These are phyloP conservation scores for Nannoperca obscura DNA, from an alignment of 2,797 vertebrate genomes.

Conservation along the genomic window DNA sequence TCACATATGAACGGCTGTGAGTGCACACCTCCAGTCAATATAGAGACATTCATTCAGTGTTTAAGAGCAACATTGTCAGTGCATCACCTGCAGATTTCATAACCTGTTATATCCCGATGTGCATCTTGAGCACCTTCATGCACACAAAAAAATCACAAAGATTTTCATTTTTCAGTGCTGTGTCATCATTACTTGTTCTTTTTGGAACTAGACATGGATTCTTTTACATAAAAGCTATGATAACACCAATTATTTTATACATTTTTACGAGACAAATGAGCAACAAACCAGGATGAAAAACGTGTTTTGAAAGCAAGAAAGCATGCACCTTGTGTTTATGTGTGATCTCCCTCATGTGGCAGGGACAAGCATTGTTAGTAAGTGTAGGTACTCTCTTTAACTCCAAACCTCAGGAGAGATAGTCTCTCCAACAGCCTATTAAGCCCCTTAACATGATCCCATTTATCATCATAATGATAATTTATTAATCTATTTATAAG, in stretches of 20 bases:
- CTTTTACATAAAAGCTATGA: not conserved
- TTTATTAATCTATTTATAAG: conserved; percentile 56
- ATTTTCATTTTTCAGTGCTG: not conserved
- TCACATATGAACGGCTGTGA: not conserved
- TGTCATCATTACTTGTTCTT: not conserved
- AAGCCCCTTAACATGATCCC: conserved; percentile 78
- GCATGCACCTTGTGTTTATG: not conserved
- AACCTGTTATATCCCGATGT: not conserved
- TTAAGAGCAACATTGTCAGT: not conserved
- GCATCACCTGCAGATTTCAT: not conserved
- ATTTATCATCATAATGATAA: conserved; percentile 24
- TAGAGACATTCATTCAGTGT: not conserved
- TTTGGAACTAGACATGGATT: not conserved
- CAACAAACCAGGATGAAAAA: not conserved
- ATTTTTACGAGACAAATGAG: not conserved
- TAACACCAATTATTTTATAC: not conserved
- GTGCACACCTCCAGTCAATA: not conserved
- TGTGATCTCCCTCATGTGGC: conserved; percentile 64
- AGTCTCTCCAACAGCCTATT: conserved; percentile 41
- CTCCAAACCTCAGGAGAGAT: conserved; percentile 45
- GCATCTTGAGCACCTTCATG: not conserved
- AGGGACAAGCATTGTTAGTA: conserved; percentile 20
- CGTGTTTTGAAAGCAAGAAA: not conserved
- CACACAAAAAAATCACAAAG: not conserved
- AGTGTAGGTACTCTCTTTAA: conserved; percentile 46